phyloP scores from a whole-genome alignment of 2,888 invertebrate genomes.

The Hyppa rectilinea region DNA sequence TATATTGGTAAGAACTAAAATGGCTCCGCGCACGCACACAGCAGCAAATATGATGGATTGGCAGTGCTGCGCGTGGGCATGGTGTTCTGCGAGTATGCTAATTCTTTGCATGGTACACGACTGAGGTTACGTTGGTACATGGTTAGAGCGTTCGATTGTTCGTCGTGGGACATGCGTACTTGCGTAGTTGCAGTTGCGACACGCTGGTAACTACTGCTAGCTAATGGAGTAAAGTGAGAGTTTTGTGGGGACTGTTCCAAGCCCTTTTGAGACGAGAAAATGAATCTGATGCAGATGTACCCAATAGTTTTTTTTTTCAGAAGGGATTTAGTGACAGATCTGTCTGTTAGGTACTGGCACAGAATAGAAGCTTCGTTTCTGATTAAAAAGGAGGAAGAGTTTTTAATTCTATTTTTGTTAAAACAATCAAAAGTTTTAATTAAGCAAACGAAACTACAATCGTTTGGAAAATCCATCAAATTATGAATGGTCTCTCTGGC shows the following conservation, averaged over 20 bases:
- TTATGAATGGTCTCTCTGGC: conserved; percentile 7
- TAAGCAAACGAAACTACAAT: not conserved
- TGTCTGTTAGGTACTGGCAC: not conserved
- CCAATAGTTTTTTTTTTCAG: too few relatives aligned
- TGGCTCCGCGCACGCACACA: conserved; percentile 77
- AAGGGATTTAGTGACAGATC: too few relatives aligned
- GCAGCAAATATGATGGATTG: conserved; percentile 87
- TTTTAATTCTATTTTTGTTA: not conserved
- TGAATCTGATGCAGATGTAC: not conserved
- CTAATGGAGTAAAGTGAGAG: conserved; percentile 21
- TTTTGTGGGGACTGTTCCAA: conserved; percentile 18
- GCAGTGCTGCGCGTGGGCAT: conserved; percentile 83
- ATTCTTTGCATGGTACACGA: conserved; percentile 79
- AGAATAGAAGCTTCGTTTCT: not conserved
- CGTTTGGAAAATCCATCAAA: not conserved
- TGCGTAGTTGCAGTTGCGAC: conserved; percentile 70
- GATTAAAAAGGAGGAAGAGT: not conserved
- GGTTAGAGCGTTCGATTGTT: conserved; percentile 82
- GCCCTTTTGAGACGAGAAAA: not conserved
- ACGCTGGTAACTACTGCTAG: conserved; percentile 47
- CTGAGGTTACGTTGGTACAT: conserved; percentile 79
- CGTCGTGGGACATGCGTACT: conserved; percentile 76
- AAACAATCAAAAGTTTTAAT: not conserved
- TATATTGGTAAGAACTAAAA: conserved; percentile 72
- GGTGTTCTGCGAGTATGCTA: conserved; percentile 88